These are phyloP conservation scores for Scolopax rusticola DNA, from an alignment of 2,797 vertebrate species.

Conservation along the genomic window DNA sequence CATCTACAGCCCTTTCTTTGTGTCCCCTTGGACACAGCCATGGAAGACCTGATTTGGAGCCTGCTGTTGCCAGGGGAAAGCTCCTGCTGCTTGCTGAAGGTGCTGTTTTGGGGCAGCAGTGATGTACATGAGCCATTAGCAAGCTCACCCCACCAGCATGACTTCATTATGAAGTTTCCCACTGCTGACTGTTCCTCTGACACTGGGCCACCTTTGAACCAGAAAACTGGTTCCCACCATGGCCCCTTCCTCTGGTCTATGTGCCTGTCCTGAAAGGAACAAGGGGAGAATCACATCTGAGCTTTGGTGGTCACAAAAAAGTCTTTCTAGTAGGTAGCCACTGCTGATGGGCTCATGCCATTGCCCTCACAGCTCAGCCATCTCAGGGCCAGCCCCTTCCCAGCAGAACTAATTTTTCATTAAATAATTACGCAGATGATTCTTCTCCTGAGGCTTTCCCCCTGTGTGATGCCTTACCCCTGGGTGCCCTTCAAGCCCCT, in stretches of 20 bases:
- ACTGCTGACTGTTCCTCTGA: slow-evolving; percentile 30
- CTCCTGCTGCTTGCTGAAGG: neutral
- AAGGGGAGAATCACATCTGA: neutral
- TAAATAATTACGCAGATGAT: neutral
- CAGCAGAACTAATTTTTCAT: neutral
- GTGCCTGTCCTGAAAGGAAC: slow-evolving; percentile 44
- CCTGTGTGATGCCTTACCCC: neutral
- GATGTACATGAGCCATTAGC: rapidly evolving
- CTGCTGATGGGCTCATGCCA: neutral
- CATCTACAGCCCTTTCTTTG: neutral
- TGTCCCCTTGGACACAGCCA: neutral
- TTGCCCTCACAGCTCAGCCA: neutral
- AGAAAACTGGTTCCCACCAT: neutral
- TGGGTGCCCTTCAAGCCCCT: neutral
- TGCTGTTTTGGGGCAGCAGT: neutral
- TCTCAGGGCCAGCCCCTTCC: neutral
- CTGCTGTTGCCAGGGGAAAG: slow-evolving; percentile 29
- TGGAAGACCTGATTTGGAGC: neutral
- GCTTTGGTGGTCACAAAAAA: neutral
- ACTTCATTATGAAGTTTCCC: slow-evolving; percentile 51
- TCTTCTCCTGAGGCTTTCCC: neutral
- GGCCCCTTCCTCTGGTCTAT: neutral
- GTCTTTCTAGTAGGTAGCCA: neutral
- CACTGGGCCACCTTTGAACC: neutral
- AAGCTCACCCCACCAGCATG: neutral